Conservation (phyloP, 2,113 vertebrate species). For the Corapipo altera region DNA sequence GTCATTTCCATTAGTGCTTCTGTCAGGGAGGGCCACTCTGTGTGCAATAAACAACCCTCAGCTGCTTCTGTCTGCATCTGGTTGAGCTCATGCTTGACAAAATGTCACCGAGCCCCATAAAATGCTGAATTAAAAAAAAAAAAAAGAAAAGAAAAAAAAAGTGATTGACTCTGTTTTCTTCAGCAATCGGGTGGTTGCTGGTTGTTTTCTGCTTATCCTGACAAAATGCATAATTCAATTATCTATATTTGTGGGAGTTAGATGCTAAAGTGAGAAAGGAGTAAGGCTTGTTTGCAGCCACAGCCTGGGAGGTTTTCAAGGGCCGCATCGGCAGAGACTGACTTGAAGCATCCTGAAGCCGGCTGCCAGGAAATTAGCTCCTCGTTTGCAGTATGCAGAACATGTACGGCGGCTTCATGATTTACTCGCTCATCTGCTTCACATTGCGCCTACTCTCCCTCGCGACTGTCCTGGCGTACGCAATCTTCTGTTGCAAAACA, state of each 20-base stretch:
- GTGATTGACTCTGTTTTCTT: not conserved
- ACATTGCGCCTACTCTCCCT: not conserved
- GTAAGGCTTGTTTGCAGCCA: not conserved
- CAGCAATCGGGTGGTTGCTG: not conserved
- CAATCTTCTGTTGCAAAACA: slow-evolving; percentile 18
- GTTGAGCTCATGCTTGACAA: not conserved
- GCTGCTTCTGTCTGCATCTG: not conserved
- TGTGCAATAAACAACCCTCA: not conserved
- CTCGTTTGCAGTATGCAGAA: slow-evolving; percentile 34
- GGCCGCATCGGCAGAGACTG: not conserved
- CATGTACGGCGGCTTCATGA: not conserved
- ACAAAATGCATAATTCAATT: not conserved
- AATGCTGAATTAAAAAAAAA: not conserved
- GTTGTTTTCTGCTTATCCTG: not conserved
- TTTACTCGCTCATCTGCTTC: slow-evolving; percentile 38
- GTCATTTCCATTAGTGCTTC: not conserved
- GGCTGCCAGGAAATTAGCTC: slow-evolving; percentile 20
- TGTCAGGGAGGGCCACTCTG: not conserved
- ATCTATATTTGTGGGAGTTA: not conserved
- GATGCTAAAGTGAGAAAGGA: not conserved
- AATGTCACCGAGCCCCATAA: not conserved
- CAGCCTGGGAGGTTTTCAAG: not conserved
- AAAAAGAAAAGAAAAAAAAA: not conserved
- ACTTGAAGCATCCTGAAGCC: not conserved
- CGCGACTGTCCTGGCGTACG: not conserved